These are phyloP conservation scores for Ceratosolen fusciceps DNA, from an alignment of 1,140 invertebrate species.

Conservation along the genomic window DNA sequence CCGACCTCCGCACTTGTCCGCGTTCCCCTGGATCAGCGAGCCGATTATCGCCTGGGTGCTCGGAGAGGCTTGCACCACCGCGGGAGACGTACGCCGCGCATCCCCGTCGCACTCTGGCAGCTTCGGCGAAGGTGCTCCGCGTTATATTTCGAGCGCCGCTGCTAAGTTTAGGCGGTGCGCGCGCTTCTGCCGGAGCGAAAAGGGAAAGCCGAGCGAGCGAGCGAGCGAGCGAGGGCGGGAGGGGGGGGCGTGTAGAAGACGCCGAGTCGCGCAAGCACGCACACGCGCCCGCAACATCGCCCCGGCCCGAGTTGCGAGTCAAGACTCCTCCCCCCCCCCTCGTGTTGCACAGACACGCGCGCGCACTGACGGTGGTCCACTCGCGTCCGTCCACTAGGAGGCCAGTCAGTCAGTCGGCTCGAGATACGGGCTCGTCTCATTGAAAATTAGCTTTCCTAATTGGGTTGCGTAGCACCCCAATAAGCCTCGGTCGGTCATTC, in stretches of 20 bases:
- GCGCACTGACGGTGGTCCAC: too few relatives aligned
- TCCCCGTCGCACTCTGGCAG: constrained; percentile 43
- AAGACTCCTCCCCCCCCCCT: not conserved
- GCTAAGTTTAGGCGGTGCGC: constrained; percentile 66
- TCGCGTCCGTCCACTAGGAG: too few relatives aligned
- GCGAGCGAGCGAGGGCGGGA: not conserved
- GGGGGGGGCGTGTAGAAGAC: not conserved
- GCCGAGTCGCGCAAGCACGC: too few relatives aligned
- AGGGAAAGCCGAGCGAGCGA: too few relatives aligned
- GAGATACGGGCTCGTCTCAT: too few relatives aligned
- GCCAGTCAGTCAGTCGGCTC: too few relatives aligned
- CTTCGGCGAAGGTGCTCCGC: constrained; percentile 56
- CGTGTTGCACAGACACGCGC: too few relatives aligned
- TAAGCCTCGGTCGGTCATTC: too few relatives aligned
- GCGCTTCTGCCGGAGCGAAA: constrained; percentile 24
- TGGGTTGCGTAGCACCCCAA: too few relatives aligned
- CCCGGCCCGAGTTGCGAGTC: too few relatives aligned
- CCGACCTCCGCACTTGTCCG: not conserved
- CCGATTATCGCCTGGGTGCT: not conserved
- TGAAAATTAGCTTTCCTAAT: too few relatives aligned
- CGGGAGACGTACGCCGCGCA: constrained; percentile 13
- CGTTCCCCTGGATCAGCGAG: not conserved
- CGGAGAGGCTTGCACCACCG: not conserved
- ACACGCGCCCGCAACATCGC: not conserved
- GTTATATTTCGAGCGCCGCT: constrained; percentile 68